phyloP scores from a whole-genome alignment of 2,888 invertebrate species.

The Trachelus tabidus region DNA sequence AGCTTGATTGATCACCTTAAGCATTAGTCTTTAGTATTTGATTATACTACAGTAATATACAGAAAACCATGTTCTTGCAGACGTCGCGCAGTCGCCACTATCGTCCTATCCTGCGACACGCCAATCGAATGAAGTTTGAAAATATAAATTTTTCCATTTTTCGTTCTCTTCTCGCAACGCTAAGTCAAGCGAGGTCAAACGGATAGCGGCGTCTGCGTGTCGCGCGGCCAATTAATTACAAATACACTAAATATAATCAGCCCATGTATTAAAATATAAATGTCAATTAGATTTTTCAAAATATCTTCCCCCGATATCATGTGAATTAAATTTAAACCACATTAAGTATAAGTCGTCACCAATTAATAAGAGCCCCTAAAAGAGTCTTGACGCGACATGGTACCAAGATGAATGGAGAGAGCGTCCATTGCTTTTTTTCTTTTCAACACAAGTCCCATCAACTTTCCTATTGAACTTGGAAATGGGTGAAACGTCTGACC shows the following conservation, averaged over 20 bases:
- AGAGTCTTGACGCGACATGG: not conserved
- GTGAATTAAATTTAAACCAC: constrained; percentile 46
- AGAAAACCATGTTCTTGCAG: constrained; percentile 38
- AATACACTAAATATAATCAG: constrained; percentile 58
- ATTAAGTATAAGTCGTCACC: constrained; percentile 46
- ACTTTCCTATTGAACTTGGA: not conserved
- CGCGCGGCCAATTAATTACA: constrained; percentile 38
- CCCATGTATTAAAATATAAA: constrained; percentile 62
- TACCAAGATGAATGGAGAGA: not conserved
- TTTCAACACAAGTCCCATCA: not conserved
- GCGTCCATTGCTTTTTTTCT: not conserved
- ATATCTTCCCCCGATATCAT: constrained; percentile 37
- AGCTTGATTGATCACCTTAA: constrained; percentile 58
- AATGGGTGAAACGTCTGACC: not conserved
- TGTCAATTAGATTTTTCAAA: constrained; percentile 53
- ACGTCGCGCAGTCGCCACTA: not conserved
- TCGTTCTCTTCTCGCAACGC: not conserved
- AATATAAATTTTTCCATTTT: not conserved
- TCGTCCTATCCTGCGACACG: constrained; percentile 17
- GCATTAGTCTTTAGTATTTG: constrained; percentile 64
- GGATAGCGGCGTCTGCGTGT: constrained; percentile 11
- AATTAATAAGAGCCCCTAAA: constrained; percentile 20
- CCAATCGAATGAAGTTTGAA: not conserved
- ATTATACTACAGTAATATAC: constrained; percentile 63
- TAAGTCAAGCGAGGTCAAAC: not conserved